Evolutionary conservation across 2,113 vertebrate species (phyloP), one percentile per base, ranked within the genome.

Genomic region (Sclerurus mexicanus): DNA sequence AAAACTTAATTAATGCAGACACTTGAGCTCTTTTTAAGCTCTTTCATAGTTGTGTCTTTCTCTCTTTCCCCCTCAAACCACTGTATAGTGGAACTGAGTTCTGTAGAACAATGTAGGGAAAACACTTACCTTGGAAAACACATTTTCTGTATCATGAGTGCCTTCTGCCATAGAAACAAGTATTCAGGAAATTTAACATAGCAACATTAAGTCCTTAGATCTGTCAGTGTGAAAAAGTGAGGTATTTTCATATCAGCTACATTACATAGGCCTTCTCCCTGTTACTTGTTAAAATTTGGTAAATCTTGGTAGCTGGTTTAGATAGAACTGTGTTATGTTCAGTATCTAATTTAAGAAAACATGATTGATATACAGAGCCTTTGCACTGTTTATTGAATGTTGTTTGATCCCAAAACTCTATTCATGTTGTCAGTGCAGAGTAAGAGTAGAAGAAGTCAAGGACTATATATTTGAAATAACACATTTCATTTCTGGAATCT

Each of bases 381-480:
- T 88, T 85, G 82, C 31, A 53, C 14, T 80, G 8, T 85, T 67
- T 68, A n/a, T 56, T 89, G 59, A 66, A 62, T 58, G 12, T 19
- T 76, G n/a, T 69, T 90, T 76, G 63, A 60, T 90, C 24, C 28
- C 44, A 76, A 87, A 25, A 28, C 14, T 72, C 52, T 87, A 22
- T 63, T 88, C 66, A 62, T 20, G n/a, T 37, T 88, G 74, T 73
- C 59, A 69, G 25, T 17, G 5, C 67, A 25, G 15, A 88, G 25
- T 85, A 62, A 76, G 78, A 93, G 27, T 47, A 12, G 39, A 91
- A 64, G 60, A 91, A 93, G 27, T 71, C 24, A 68, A 82, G 66
- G 52, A 86, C 85, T 27, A 60, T 31, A 14, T 44, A 67, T 78
- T 79, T 87, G 56, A 87, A 89, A 68, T 63, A 63, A 74, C 17